phyloP scores from a whole-genome alignment of 2,113 vertebrate species.

The Tenebrosternarchus preto region DNA sequence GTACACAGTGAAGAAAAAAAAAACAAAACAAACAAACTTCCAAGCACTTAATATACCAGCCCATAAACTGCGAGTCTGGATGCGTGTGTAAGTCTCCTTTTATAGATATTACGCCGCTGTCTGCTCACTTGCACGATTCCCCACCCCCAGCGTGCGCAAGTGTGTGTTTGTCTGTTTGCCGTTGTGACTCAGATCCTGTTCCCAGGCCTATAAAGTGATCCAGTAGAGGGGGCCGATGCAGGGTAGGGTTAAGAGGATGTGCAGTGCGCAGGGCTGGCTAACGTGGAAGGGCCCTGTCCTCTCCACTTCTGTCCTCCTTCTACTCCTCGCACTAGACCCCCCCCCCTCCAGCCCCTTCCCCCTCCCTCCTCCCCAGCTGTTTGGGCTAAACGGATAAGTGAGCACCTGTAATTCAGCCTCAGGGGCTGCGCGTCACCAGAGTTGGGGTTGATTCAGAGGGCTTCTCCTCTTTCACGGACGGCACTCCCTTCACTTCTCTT shows the following conservation, averaged over 20 bases:
- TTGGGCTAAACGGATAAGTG: constrained; percentile 47
- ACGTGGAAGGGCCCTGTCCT: not conserved
- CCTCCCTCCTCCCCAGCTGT: constrained; percentile 40
- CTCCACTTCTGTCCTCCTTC: not conserved
- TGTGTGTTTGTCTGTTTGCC: constrained; percentile 33
- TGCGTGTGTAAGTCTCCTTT: not conserved
- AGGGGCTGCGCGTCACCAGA: constrained; percentile 43
- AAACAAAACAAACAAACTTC: too few species aligned
- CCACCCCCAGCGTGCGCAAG: not conserved
- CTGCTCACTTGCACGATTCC: not conserved
- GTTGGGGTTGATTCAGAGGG: constrained; percentile 60
- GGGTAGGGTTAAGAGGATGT: constrained; percentile 21
- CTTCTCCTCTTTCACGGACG: not conserved
- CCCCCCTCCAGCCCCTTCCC: not conserved
- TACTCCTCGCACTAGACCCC: too few species aligned
- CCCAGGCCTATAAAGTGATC: constrained; percentile 36
- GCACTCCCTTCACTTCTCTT: constrained; percentile 46
- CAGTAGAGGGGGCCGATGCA: not conserved
- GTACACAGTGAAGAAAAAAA: not conserved
- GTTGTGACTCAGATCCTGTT: constrained; percentile 44
- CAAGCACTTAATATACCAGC: not conserved
- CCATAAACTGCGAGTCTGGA: not conserved
- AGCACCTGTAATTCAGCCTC: constrained; percentile 56
- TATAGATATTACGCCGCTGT: not conserved
- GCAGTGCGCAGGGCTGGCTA: not conserved